Conservation (phyloP, 2,888 invertebrate genomes). For the Prionchulus punctatus region DNA sequence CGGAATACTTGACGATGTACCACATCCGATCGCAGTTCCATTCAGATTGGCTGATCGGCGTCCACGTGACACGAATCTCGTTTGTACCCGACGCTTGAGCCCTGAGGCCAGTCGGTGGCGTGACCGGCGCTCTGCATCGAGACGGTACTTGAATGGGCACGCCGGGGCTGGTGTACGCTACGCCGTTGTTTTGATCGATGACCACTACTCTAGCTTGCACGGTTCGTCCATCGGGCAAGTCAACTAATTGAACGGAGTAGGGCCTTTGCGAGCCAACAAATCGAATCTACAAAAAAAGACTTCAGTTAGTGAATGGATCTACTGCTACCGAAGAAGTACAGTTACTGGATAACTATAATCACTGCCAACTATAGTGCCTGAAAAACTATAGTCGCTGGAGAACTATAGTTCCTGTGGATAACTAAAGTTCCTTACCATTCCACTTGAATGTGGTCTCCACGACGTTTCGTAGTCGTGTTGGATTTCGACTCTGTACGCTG, state of each 20-base stretch:
- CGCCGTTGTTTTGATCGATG: constrained; percentile 22
- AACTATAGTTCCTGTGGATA: neutral
- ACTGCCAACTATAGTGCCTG: neutral
- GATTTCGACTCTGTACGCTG: constrained; percentile 26
- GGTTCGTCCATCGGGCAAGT: constrained; percentile 24
- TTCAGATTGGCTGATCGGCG: constrained; percentile 26
- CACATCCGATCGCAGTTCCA: constrained; percentile 31
- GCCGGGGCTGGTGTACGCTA: constrained; percentile 24
- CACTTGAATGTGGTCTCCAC: constrained; percentile 22
- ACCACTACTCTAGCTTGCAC: constrained; percentile 17
- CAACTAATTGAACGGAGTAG: constrained; percentile 24
- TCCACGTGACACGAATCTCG: constrained; percentile 28
- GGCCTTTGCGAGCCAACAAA: constrained; percentile 29
- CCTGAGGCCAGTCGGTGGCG: constrained; percentile 22
- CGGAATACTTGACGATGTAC: constrained; percentile 30
- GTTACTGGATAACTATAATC: neutral
- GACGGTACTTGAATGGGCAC: constrained; percentile 20
- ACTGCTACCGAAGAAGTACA: neutral
- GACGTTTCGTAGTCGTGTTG: constrained; percentile 18
- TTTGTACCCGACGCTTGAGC: constrained; percentile 27
- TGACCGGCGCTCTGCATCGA: constrained; percentile 22
- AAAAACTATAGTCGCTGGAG: neutral
- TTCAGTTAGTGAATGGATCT: neutral
- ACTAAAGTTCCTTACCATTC: constrained; percentile 5
- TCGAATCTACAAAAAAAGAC: constrained; percentile 6